Percentiles rank a stretch among this genome's conserved stretches.
These are phyloP conservation scores for Panagrolaimus sp. DNA, from an alignment of 1,140 invertebrate species.

Conservation along the genomic window DNA sequence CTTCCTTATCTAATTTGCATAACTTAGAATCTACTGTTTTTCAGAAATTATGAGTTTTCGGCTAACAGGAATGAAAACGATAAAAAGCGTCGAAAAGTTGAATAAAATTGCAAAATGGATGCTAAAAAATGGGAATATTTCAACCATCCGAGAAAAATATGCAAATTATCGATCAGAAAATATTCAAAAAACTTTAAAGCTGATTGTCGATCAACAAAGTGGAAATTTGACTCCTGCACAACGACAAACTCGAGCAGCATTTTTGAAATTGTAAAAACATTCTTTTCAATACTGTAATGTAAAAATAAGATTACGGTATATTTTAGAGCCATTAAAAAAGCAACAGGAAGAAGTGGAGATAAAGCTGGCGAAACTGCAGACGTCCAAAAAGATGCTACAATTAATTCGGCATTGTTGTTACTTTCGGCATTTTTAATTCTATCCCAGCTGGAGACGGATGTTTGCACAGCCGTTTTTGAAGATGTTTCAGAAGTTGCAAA, in stretches of 20 bases:
- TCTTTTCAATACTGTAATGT: too few species aligned
- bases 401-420: slow-evolving; percentile 30
- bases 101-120: slow-evolving; percentile 45
- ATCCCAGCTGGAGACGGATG: slow-evolving; percentile 51
- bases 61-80: slow-evolving; percentile 39
- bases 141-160: slow-evolving; percentile 32
- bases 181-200: slow-evolving; percentile 46
- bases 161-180: slow-evolving; percentile 42
- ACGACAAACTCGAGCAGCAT: slow-evolving; percentile 29
- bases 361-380: slow-evolving; percentile 12
- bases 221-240: slow-evolving; percentile 5
- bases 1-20: slow-evolving; percentile 3
- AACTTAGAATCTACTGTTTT: slow-evolving; percentile 16
- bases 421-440: slow-evolving; percentile 36
- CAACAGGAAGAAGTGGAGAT: slow-evolving; percentile 16
- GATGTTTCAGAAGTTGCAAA: slow-evolving; percentile 41
- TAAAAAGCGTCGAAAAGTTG: slow-evolving; percentile 41
- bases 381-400: neutral
- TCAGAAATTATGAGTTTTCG: slow-evolving; percentile 49
- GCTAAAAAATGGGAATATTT: slow-evolving; percentile 30
- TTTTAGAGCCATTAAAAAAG: slow-evolving; percentile 48
- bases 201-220: slow-evolving; percentile 44
- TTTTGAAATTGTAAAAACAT: slow-evolving; percentile 33
- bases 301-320: slow-evolving; percentile 4
- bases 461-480: slow-evolving; percentile 35